These are phyloP conservation scores for Lepus oiostolus DNA, from an alignment of 2,797 vertebrate species.

Conservation along the genomic window DNA sequence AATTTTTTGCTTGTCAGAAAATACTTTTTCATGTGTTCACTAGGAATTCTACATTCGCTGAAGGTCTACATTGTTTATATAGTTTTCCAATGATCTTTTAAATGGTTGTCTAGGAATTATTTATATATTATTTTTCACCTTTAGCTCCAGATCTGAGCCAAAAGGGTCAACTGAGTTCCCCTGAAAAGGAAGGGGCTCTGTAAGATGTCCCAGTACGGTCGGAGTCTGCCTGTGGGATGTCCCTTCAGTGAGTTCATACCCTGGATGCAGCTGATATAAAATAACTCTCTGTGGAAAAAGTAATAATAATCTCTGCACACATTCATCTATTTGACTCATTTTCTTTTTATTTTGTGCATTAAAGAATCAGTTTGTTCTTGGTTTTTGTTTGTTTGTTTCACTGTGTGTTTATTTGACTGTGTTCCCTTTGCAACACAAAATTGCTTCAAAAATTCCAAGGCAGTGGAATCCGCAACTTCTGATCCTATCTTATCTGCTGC, in stretches of 20 bases:
- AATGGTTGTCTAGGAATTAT: background rate
- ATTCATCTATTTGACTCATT: background rate
- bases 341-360: background rate
- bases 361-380: background rate
- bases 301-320: background rate
- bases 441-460: conserved; percentile 18
- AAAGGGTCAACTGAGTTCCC: background rate
- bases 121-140: background rate
- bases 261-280: background rate
- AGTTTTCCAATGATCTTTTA: background rate
- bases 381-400: background rate
- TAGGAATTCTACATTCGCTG: background rate
- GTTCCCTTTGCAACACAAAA: conserved; percentile 15
- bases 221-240: no score
- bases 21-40: background rate
- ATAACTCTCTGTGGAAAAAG: background rate
- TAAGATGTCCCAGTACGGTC: background rate
- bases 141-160: background rate
- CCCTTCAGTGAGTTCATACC: background rate
- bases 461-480: conserved; percentile 35
- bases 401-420: background rate
- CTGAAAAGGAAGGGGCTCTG: background rate
- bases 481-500: background rate
- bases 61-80: background rate
- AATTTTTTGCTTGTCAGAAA: background rate